Evolutionary conservation across 2,113 vertebrate species (phyloP).

Genomic region (Oryzias melastigma): DNA sequence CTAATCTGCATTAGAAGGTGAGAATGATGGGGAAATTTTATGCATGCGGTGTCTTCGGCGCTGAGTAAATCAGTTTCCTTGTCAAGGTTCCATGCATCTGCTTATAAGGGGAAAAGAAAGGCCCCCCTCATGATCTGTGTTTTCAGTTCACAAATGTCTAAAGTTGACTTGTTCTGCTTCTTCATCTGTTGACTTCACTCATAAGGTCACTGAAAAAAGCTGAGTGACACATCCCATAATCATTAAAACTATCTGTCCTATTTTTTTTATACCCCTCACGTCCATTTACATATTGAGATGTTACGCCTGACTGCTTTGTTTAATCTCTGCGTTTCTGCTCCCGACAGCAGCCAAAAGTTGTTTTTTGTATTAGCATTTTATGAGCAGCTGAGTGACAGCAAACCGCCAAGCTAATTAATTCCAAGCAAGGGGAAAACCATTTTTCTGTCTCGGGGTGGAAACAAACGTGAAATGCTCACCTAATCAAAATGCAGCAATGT

Average conservation of each 20-base stretch:
- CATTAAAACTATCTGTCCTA: constrained; percentile 32
- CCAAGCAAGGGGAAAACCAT: constrained; percentile 1
- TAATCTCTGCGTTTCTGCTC: constrained; percentile 31
- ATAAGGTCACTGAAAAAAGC: constrained; percentile 18
- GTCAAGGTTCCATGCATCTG: constrained; percentile 1
- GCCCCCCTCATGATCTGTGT: background rate
- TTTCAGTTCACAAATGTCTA: constrained; percentile 12
- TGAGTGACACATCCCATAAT: constrained; percentile 54
- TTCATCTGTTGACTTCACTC: constrained; percentile 6
- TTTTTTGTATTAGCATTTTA: constrained; percentile 32
- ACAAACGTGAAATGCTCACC: background rate
- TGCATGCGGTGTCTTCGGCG: background rate
- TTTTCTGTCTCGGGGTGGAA: background rate
- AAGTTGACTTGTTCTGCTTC: constrained; percentile 34
- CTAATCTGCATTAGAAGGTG: constrained; percentile 64
- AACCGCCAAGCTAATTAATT: constrained; percentile 40
- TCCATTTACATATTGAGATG: constrained; percentile 53
- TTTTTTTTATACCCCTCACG: constrained; percentile 4
- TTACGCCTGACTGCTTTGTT: constrained; percentile 40
- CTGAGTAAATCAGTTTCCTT: constrained; percentile 22
- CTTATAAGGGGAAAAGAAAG: background rate
- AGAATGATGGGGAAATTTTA: constrained; percentile 36
- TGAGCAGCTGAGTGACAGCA: constrained; percentile 19
- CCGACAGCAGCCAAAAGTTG: constrained; percentile 21
- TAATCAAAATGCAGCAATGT: background rate